Evolutionary conservation across 2,888 invertebrate genomes (phyloP).

Genomic region (Heteropelma amictum): DNA sequence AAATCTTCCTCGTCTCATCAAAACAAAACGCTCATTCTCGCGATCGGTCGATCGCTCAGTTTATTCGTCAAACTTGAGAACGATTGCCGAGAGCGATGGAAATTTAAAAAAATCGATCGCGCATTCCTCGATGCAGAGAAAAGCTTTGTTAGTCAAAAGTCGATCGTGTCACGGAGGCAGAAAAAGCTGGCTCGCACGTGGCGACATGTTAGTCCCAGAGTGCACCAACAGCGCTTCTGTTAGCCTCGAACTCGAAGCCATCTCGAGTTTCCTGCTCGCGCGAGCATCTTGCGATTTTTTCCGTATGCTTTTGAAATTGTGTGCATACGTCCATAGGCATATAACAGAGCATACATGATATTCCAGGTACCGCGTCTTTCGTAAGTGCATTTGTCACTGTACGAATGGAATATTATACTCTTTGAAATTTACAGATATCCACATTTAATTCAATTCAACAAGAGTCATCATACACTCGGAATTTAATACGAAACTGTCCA

Average conservation of each 20-base stretch:
- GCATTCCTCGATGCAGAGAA: neutral
- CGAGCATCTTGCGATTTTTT: conserved; percentile 1
- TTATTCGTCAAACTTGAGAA: neutral
- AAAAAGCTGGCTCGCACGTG: conserved; percentile 19
- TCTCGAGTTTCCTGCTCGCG: conserved; percentile 39
- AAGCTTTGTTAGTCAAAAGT: neutral
- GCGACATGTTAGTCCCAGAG: conserved; percentile 15
- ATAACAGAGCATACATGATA: too few relatives aligned
- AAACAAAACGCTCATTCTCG: neutral
- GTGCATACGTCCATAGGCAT: too few relatives aligned
- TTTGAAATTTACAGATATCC: too few relatives aligned
- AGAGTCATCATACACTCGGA: too few relatives aligned
- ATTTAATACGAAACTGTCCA: too few relatives aligned
- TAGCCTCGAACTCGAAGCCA: conserved; percentile 37
- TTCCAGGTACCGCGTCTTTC: too few relatives aligned
- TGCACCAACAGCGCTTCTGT: conserved; percentile 10
- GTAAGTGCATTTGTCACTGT: too few relatives aligned
- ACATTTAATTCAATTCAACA: too few relatives aligned
- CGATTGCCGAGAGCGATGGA: neutral
- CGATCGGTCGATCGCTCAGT: conserved; percentile 14
- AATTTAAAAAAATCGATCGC: neutral
- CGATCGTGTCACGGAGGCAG: conserved; percentile 11
- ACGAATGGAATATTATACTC: too few relatives aligned
- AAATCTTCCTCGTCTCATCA: neutral
- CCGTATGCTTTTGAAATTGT: too few relatives aligned